phyloP scores from a whole-genome alignment of 2,888 invertebrate species.

The Meganola albula region DNA sequence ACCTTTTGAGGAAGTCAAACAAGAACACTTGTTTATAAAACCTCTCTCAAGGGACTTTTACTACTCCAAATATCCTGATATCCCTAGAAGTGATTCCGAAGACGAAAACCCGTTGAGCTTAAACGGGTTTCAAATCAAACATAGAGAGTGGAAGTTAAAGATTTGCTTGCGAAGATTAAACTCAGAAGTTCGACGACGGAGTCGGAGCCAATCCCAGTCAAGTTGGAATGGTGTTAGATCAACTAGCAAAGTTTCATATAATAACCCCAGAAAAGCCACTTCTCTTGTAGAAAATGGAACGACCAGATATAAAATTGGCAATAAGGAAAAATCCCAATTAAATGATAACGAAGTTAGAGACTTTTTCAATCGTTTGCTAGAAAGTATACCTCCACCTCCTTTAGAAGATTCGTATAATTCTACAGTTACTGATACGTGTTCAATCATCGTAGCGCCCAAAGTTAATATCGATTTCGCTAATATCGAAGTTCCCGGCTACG shows the following conservation, averaged over 20 bases:
- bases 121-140: slow-evolving; percentile 54
- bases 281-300: slow-evolving; percentile 31
- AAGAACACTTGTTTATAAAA: slow-evolving; percentile 52
- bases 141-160: slow-evolving; percentile 59
- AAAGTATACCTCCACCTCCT: slow-evolving; percentile 61
- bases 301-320: slow-evolving; percentile 2
- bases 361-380: slow-evolving; percentile 50
- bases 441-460: slow-evolving; percentile 23
- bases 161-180: slow-evolving; percentile 46
- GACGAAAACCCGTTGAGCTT: slow-evolving; percentile 59
- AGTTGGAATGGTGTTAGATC: slow-evolving; percentile 33
- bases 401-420: slow-evolving; percentile 32
- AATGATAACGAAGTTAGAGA: slow-evolving; percentile 46
- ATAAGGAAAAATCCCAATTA: neutral
- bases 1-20: slow-evolving; percentile 63
- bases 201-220: slow-evolving; percentile 32
- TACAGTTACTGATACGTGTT: slow-evolving; percentile 17
- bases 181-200: slow-evolving; percentile 41
- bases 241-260: slow-evolving; percentile 33
- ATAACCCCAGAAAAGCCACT: slow-evolving; percentile 34
- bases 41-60: slow-evolving; percentile 62
- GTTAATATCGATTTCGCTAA: slow-evolving; percentile 37
- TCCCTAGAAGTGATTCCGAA: slow-evolving; percentile 67
- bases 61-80: slow-evolving; percentile 61
- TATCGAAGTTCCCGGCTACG: slow-evolving; percentile 51